Evolutionary conservation across 2,888 invertebrate species (phyloP).

Genomic region (Argyresthia goedartella): DNA sequence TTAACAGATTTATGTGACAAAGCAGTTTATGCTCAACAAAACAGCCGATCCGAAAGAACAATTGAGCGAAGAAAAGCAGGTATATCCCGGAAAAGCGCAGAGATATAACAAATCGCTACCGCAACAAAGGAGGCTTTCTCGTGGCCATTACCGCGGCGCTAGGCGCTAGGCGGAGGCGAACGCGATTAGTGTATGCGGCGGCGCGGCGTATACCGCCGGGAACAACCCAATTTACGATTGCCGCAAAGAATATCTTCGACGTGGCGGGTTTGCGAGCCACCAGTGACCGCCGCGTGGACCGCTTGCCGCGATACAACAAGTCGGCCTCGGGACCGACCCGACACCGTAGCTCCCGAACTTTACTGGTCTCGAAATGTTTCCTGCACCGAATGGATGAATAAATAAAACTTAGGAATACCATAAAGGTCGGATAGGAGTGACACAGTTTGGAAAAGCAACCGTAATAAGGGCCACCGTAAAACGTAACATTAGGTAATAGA

Average conservation of each 20-base stretch:
- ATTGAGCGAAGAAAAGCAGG: conserved; percentile 65
- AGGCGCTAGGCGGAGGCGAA: conserved; percentile 27
- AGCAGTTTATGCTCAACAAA: conserved; percentile 63
- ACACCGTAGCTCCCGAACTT: conserved; percentile 8
- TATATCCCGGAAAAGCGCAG: conserved; percentile 53
- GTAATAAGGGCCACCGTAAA: conserved; percentile 70
- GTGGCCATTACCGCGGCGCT: conserved; percentile 53
- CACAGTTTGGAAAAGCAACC: conserved; percentile 46
- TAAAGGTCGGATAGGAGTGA: conserved; percentile 20
- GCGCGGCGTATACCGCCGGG: conserved; percentile 26
- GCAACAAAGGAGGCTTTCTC: conserved; percentile 68
- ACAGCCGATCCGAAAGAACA: conserved; percentile 63
- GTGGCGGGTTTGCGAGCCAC: conserved; percentile 49
- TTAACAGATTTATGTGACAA: conserved; percentile 64
- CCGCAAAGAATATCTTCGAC: conserved; percentile 62
- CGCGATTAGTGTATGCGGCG: conserved; percentile 51
- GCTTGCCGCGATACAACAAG: conserved; percentile 1
- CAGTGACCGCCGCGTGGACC: conserved; percentile 33
- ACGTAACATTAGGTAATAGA: conserved; percentile 69
- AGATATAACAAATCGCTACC: conserved; percentile 64
- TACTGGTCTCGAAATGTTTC: neutral
- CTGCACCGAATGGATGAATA: conserved; percentile 16
- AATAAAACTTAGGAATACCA: conserved; percentile 36
- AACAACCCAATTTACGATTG: conserved; percentile 53
- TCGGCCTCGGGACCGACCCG: neutral